Evolutionary conservation across 2,888 invertebrate species (phyloP).

Genomic region (Itoplectis maculator): DNA sequence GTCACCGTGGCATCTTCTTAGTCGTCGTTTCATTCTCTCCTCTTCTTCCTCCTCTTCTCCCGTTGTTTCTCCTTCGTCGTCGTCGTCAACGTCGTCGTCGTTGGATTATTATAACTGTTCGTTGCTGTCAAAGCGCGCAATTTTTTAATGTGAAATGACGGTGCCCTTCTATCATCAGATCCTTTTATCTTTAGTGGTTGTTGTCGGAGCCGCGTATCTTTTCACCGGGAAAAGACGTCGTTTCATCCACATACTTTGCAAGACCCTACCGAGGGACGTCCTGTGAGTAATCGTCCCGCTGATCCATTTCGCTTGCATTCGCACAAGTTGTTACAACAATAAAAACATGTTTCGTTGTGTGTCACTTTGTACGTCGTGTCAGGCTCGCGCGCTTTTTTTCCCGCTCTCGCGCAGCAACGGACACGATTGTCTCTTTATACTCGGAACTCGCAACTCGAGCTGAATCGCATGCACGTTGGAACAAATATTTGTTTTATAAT

Average conservation of each 20-base stretch:
- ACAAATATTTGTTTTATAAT: background rate
- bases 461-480: too few relatives aligned
- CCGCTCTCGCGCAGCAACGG: too few relatives aligned
- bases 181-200: conserved; percentile 90
- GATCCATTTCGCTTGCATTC: background rate
- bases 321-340: background rate
- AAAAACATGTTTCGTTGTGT: background rate
- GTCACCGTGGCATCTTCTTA: conserved; percentile 4
- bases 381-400: too few relatives aligned
- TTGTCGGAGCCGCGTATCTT: conserved; percentile 87
- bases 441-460: too few relatives aligned
- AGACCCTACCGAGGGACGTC: conserved; percentile 88
- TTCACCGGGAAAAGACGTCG: conserved; percentile 86
- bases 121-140: background rate
- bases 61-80: background rate
- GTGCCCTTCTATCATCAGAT: conserved; percentile 86
- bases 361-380: background rate
- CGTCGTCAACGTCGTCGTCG: background rate
- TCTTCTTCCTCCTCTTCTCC: background rate
- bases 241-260: conserved; percentile 87
- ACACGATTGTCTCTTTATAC: too few relatives aligned
- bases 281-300: conserved; percentile 86
- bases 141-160: conserved; percentile 84
- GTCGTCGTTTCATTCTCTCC: background rate
- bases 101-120: background rate